A percentile compares a stretch with the other conserved stretches of the same genome.
Evolutionary conservation across 2,888 invertebrate species (phyloP).

Genomic region (Salpingus planirostris): DNA sequence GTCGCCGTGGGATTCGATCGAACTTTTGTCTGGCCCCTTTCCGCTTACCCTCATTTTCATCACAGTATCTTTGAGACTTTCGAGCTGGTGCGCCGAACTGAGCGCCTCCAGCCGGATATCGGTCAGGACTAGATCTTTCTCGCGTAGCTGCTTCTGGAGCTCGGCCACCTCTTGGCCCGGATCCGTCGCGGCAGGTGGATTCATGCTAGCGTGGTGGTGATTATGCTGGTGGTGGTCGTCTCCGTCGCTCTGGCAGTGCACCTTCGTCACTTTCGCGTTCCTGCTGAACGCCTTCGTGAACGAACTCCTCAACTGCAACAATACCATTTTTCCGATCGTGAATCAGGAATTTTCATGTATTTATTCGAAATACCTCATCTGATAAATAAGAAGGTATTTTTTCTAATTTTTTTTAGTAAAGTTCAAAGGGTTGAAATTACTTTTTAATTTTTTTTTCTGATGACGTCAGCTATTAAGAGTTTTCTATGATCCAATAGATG

Average conservation of each 20-base stretch:
- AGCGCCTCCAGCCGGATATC: conserved; percentile 94
- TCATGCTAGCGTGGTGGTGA: neutral
- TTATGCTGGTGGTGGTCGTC: conserved; percentile 43
- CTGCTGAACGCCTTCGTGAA: conserved; percentile 96
- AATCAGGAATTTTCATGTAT: too few species aligned
- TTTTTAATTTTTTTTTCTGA: too few species aligned
- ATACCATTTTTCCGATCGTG: too few species aligned
- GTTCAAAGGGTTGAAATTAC: too few species aligned
- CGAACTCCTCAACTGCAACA: conserved; percentile 72
- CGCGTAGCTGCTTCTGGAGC: conserved; percentile 84
- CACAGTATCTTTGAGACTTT: conserved; percentile 92
- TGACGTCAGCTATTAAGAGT: too few species aligned
- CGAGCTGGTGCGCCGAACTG: conserved; percentile 94
- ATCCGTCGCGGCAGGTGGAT: conserved; percentile 37
- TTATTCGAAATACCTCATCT: too few species aligned
- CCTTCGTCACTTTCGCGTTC: conserved; percentile 67
- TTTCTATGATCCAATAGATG: too few species aligned
- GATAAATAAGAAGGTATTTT: too few species aligned
- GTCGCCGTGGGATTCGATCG: too few species aligned
- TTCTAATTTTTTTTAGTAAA: too few species aligned
- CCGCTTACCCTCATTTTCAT: conserved; percentile 84
- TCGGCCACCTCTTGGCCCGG: conserved; percentile 61
- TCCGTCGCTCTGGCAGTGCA: conserved; percentile 41
- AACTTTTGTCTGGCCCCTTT: too few species aligned
- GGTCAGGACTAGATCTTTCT: conserved; percentile 92